A percentile compares a stretch with the other conserved stretches of the same genome.
phyloP scores from a whole-genome alignment of 2,113 vertebrate genomes.

The Myodes glareolus region DNA sequence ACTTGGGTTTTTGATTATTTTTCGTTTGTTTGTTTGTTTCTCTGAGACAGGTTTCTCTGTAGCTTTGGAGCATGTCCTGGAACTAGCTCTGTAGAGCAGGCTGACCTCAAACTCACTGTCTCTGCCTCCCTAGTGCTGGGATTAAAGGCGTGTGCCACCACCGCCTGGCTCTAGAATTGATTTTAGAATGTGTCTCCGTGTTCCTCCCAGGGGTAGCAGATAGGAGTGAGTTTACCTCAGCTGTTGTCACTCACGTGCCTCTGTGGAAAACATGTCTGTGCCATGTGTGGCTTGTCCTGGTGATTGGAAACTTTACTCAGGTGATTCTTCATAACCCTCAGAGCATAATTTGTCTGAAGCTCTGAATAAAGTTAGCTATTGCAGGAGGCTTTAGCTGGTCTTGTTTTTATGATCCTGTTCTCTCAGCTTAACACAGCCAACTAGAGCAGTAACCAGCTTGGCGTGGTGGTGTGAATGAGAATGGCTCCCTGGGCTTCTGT shows the following conservation, averaged over 20 bases:
- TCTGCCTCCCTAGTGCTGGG: too few relatives aligned
- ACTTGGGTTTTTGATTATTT: too few relatives aligned
- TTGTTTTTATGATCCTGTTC: neutral
- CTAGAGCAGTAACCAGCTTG: neutral
- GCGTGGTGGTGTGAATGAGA: neutral
- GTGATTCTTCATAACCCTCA: neutral
- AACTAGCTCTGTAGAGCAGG: too few relatives aligned
- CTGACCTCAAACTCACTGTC: too few relatives aligned
- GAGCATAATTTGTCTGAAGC: neutral
- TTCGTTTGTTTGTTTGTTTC: too few relatives aligned
- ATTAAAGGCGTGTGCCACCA: too few relatives aligned
- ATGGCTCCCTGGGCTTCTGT: fast-evolving
- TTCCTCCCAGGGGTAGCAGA: too few relatives aligned
- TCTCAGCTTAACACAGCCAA: neutral
- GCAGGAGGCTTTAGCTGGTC: neutral
- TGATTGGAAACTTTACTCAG: neutral
- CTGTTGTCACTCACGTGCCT: neutral
- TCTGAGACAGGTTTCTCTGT: too few relatives aligned
- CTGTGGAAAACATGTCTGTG: neutral
- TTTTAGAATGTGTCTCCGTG: neutral
- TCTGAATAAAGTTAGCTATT: neutral
- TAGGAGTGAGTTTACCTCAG: neutral
- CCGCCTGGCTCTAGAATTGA: too few relatives aligned
- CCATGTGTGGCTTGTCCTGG: neutral
- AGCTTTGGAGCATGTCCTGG: too few relatives aligned